A percentile compares a stretch with the other conserved stretches of the same genome.
phyloP scores from a whole-genome alignment of 2,113 vertebrate genomes.

The Solea senegalensis region DNA sequence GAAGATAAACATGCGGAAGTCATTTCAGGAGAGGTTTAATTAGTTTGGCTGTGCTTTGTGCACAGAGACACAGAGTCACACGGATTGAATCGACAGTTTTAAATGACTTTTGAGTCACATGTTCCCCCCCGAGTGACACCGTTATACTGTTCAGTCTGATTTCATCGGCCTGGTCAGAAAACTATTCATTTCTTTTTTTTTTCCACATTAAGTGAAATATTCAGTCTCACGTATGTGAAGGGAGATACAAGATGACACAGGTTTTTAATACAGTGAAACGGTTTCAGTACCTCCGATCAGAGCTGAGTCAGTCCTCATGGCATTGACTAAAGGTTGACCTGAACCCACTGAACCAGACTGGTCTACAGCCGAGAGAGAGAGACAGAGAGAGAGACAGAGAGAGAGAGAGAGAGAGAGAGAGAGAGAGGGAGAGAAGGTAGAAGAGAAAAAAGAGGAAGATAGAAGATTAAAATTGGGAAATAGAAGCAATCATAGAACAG shows the following conservation, averaged over 20 bases:
- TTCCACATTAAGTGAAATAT: too few species aligned
- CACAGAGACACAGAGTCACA: slow-evolving; percentile 19
- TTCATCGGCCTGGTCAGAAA: slow-evolving; percentile 58
- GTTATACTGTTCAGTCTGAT: slow-evolving; percentile 29
- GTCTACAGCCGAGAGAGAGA: slow-evolving; percentile 83
- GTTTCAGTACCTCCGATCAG: slow-evolving; percentile 92
- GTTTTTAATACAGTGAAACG: neutral
- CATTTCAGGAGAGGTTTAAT: slow-evolving; percentile 65
- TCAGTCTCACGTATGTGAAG: too few species aligned
- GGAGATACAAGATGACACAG: too few species aligned
- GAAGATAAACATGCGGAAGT: slow-evolving; percentile 48
- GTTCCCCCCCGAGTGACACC: slow-evolving; percentile 49
- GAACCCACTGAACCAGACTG: slow-evolving; percentile 89
- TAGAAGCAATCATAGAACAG: neutral
- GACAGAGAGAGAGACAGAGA: neutral
- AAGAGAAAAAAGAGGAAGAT: neutral
- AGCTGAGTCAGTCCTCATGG: slow-evolving; percentile 90
- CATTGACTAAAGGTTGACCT: slow-evolving; percentile 88
- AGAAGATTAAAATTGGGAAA: neutral
- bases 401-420: neutral
- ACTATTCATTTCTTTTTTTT: too few species aligned
- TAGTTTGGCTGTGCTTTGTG: slow-evolving; percentile 61
- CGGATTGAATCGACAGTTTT: slow-evolving; percentile 45
- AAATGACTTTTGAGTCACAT: slow-evolving; percentile 53
- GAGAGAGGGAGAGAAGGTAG: neutral